Base-by-base conservation (phyloP, 2,888 invertebrate species). In the Stomorhina lunata region DNA sequence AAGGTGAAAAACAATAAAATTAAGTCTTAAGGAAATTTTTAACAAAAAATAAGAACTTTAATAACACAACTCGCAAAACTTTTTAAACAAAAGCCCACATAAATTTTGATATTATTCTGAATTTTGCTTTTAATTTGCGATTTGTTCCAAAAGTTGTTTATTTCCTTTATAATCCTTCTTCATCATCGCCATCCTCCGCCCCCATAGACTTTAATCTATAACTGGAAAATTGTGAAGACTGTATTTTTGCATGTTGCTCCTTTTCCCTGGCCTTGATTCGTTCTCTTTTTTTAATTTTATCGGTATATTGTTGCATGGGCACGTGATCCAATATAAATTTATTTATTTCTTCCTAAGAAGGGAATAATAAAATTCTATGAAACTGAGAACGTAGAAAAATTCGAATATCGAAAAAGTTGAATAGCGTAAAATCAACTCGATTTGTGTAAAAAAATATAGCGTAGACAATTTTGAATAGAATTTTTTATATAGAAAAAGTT, bases 311-410 rank as follows among this genome's bases (percentile, higher is more conserved):
- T 57, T 85, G 81, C 83, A 85, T 72, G 15, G 86, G 86, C 63
- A 85, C 84, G n/a, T 80, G 81, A 55, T 85, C 86, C 84, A 86
- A 43, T 15, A 86, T 20, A 57, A 84, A 85, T 12, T 57, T 48
- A 66, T 85, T 82, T 78, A 72, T 85, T 65, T 84, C 81, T 37
- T 81, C 80, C 86, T 85, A 34, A 63, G 6, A 7, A 27, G 9
- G 15, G 17, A 6, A 48, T 15, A 50, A 53, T 27, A 27, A 37
- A 22, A 32, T 25, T n/a, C n/a, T n/a, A n/a, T n/a, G n/a, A n/a
- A n/a, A n/a, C n/a, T n/a, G n/a, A n/a, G n/a, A n/a, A n/a, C n/a
- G n/a, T n/a, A n/a, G n/a, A n/a, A n/a, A n/a, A n/a, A n/a, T n/a
- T n/a, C n/a, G n/a, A n/a, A n/a, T n/a, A n/a, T n/a, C n/a, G n/a